Evolutionary conservation across 2,113 vertebrate species (phyloP).

Genomic region (Rattus norvegicus): GRCr8 NC_086019.1:143853001-143853500

Average conservation of each 20-base stretch:
- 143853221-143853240: too few relatives aligned
- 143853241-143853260: too few relatives aligned
- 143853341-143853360: not conserved
- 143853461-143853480: not conserved
- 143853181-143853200: too few relatives aligned
- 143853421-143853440: not conserved
- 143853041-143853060: not conserved
- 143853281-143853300: too few relatives aligned
- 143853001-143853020: not conserved
- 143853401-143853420: not conserved
- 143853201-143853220: too few relatives aligned
- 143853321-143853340: too few relatives aligned
- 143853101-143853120: not conserved
- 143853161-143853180: too few relatives aligned
- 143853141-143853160: not conserved
- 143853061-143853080: not conserved
- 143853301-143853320: too few relatives aligned
- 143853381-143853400: not conserved
- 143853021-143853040: slow-evolving; percentile 3
- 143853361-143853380: not conserved
- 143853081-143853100: not conserved
- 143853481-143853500: not conserved
- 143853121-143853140: not conserved
- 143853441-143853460: not conserved
- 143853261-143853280: too few relatives aligned